Evolutionary conservation across 2,113 vertebrate genomes (phyloP).

Genomic region (Nematolebias whitei): DNA sequence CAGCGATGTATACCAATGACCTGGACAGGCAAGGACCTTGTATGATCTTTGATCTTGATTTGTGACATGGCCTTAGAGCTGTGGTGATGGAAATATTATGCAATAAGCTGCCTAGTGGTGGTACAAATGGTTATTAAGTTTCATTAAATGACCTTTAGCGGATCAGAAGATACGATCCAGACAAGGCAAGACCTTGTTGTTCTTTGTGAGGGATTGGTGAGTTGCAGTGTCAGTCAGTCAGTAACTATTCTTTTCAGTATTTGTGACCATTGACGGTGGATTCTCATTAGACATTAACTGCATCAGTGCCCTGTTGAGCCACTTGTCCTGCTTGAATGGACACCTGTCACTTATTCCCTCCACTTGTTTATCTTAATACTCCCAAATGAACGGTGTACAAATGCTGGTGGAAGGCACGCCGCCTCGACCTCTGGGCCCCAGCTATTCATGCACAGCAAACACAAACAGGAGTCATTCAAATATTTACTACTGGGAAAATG

Average conservation of each 20-base stretch:
- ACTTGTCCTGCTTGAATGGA: conserved; percentile 44
- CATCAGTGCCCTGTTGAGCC: conserved; percentile 55
- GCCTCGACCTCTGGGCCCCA: conserved; percentile 9
- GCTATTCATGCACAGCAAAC: conserved; percentile 57
- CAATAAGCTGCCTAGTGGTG: no score
- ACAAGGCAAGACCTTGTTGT: no score
- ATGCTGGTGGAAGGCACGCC: conserved; percentile 19
- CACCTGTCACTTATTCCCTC: conserved; percentile 74
- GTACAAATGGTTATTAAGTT: no score
- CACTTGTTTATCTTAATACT: conserved; percentile 71
- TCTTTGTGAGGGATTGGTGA: no score
- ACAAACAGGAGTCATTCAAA: conserved; percentile 72
- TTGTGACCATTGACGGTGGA: conserved; percentile 24
- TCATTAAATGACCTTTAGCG: no score
- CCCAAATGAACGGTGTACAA: conserved; percentile 45
- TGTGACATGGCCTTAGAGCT: no score
- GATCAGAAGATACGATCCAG: no score
- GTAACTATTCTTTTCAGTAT: conserved; percentile 58
- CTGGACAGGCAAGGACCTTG: no score
- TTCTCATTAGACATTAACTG: conserved; percentile 77
- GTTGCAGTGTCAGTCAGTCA: no score
- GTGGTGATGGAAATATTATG: no score
- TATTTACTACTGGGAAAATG: conserved; percentile 70
- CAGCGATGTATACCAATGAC: no score
- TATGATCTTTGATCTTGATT: no score